phyloP scores from a whole-genome alignment of 1,140 invertebrate genomes.

The Gryon sp. region DNA sequence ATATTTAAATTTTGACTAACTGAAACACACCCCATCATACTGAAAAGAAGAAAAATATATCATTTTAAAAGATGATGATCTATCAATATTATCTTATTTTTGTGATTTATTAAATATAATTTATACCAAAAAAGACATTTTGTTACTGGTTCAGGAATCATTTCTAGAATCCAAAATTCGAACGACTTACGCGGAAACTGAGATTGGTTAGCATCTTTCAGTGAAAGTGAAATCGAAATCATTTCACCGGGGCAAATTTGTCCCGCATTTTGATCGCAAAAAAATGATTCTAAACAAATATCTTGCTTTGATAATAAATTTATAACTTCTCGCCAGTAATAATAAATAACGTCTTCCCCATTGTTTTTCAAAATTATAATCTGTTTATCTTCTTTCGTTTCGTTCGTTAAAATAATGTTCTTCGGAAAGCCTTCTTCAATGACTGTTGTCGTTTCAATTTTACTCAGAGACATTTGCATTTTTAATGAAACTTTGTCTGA shows the following conservation, averaged over 20 bases:
- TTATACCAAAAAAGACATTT: too few species aligned
- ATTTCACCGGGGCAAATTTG: constrained; percentile 19
- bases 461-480: background rate
- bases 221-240: too few species aligned
- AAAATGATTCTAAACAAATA: constrained; percentile 3
- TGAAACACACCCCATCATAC: too few species aligned
- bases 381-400: constrained; percentile 2
- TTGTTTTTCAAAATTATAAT: constrained; percentile 28
- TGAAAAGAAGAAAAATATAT: too few species aligned
- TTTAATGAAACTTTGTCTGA: background rate
- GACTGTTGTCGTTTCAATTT: background rate
- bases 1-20: too few species aligned
- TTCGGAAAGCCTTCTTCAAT: background rate
- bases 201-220: too few species aligned
- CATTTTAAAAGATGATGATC: too few species aligned
- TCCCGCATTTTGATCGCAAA: constrained; percentile 35
- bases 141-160: too few species aligned
- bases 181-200: too few species aligned
- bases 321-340: constrained; percentile 22
- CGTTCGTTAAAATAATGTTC: constrained; percentile 13
- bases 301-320: background rate
- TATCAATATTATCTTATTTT: too few species aligned
- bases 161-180: too few species aligned
- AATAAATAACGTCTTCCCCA: constrained; percentile 9
- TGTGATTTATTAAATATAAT: too few species aligned